Conservation (phyloP, 2,888 invertebrate genomes). For the Hemistola chrysoprasaria region DNA sequence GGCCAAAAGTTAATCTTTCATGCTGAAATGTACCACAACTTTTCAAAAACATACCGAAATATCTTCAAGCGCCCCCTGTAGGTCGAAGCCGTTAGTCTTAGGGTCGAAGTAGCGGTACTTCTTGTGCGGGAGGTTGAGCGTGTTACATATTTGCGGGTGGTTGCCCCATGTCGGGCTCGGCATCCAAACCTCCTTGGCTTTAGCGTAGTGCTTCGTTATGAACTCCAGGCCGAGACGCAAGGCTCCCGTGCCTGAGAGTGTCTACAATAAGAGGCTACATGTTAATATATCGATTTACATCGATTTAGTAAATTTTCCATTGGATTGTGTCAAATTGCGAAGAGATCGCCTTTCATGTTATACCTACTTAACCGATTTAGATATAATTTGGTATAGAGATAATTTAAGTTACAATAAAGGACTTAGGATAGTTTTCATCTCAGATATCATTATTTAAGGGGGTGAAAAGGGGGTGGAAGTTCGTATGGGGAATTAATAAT, state of each 20-base stretch:
- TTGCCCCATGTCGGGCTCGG: constrained; percentile 99
- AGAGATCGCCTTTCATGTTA: too few species aligned
- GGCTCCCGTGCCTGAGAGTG: constrained; percentile 98
- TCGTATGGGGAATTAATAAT: too few species aligned
- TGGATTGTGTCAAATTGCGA: too few species aligned
- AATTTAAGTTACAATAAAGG: too few species aligned
- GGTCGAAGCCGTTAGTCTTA: constrained; percentile 96
- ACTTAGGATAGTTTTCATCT: too few species aligned
- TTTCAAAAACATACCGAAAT: constrained; percentile 88
- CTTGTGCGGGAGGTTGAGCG: constrained; percentile 91
- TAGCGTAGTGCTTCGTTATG: constrained; percentile 89
- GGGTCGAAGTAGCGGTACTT: constrained; percentile 97
- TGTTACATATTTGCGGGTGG: constrained; percentile 96
- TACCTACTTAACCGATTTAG: too few species aligned
- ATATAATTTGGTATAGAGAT: too few species aligned
- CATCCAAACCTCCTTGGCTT: constrained; percentile 91
- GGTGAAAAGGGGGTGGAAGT: too few species aligned
- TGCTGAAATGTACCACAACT: too few species aligned
- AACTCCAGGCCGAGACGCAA: constrained; percentile 96
- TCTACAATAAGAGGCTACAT: constrained; percentile 61
- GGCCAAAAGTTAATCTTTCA: too few species aligned
- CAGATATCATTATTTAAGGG: too few species aligned
- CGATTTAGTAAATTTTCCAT: too few species aligned
- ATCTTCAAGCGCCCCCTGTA: constrained; percentile 93
- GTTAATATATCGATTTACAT: background rate